Percentiles rank a stretch among this genome's conserved stretches.
These are phyloP conservation scores for Mastigias papua DNA, from an alignment of 30 jellyfish, hydroid and myxozoan species.

Conservation along the genomic window DNA sequence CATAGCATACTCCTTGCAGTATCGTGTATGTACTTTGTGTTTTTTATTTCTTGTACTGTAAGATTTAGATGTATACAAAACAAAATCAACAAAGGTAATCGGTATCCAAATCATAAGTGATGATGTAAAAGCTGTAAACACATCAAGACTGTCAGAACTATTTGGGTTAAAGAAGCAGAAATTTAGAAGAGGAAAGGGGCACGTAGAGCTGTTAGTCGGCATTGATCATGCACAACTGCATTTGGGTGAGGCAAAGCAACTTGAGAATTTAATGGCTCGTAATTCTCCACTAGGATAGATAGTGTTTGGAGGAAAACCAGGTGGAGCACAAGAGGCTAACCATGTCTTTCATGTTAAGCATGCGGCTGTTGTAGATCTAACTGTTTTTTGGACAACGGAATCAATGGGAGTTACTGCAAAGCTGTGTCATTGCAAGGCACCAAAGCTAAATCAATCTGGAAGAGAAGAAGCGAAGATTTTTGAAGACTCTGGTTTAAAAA, in stretches of 20 bases:
- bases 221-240: slow-evolving; percentile 75
- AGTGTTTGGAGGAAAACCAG: slow-evolving; percentile 62
- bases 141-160: slow-evolving; percentile 37
- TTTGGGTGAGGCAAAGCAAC: slow-evolving; percentile 64
- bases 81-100: slow-evolving; percentile 62
- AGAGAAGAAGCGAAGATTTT: slow-evolving; percentile 52
- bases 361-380: slow-evolving; percentile 63
- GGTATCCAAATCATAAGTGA: slow-evolving; percentile 69
- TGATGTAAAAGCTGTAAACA: slow-evolving; percentile 42
- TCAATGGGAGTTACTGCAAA: slow-evolving; percentile 64
- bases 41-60: too few species aligned
- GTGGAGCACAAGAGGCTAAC: slow-evolving; percentile 32
- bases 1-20: too few species aligned
- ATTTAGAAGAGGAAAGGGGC: slow-evolving; percentile 57
- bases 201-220: slow-evolving; percentile 74
- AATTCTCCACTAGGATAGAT: slow-evolving; percentile 82
- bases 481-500: slow-evolving; percentile 45
- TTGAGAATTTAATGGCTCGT: slow-evolving; percentile 62
- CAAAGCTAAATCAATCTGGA: slow-evolving; percentile 33
- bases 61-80: too few species aligned
- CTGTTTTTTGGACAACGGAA: slow-evolving; percentile 78
- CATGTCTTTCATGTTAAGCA: slow-evolving; percentile 60
- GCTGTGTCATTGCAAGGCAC: slow-evolving; percentile 51
- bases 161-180: slow-evolving; percentile 42
- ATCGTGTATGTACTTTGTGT: too few species aligned